Evolutionary conservation across 2,888 invertebrate species (phyloP).

Genomic region (Pseudococcus viburni): DNA sequence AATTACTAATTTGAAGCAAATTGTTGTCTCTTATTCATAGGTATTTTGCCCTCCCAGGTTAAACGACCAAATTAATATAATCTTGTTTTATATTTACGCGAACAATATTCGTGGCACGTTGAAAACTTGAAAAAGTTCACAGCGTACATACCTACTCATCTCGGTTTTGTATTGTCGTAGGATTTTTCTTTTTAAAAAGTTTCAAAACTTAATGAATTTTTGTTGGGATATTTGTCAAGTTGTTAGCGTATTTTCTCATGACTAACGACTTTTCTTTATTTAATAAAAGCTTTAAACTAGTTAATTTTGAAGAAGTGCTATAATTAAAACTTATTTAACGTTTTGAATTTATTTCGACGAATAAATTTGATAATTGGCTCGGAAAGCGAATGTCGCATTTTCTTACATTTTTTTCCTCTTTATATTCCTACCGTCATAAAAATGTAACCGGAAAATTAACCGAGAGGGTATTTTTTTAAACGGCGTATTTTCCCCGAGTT

Average conservation of each 20-base stretch:
- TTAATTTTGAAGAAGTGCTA: conserved; percentile 40
- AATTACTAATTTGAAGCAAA: neutral
- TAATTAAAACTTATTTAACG: conserved; percentile 44
- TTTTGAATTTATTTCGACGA: conserved; percentile 36
- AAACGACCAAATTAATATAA: conserved; percentile 28
- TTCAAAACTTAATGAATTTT: conserved; percentile 56
- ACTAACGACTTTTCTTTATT: conserved; percentile 54
- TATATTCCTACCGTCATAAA: neutral
- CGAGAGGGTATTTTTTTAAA: neutral
- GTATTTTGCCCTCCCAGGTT: conserved; percentile 1
- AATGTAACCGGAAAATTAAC: conserved; percentile 15
- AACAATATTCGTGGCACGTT: neutral
- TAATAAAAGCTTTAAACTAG: conserved; percentile 29
- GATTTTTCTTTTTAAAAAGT: conserved; percentile 33
- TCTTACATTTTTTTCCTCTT: neutral
- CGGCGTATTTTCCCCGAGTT: neutral
- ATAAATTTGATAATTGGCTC: conserved; percentile 32
- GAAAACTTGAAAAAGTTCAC: neutral
- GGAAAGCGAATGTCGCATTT: neutral
- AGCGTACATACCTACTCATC: conserved; percentile 11
- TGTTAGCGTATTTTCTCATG: conserved; percentile 49
- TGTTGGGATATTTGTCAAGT: conserved; percentile 35
- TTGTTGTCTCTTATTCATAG: neutral
- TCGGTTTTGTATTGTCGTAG: conserved; percentile 22
- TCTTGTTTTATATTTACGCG: neutral